phyloP scores from a whole-genome alignment of 1,140 invertebrate genomes.

The Drosophila nannoptera region DNA sequence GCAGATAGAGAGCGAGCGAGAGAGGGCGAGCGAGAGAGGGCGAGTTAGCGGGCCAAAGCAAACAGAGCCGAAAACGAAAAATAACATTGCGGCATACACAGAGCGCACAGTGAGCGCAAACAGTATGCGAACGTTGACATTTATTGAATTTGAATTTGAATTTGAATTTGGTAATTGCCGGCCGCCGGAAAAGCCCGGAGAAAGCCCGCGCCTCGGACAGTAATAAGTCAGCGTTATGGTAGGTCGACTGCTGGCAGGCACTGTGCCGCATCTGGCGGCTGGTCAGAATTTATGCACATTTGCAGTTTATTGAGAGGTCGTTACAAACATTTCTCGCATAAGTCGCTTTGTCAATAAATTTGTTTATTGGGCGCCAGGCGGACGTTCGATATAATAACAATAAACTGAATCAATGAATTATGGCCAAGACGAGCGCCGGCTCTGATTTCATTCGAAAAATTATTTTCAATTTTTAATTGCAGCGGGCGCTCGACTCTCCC shows the following conservation, averaged over 20 bases:
- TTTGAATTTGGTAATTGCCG: slow-evolving; percentile 25
- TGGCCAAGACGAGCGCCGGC: background rate
- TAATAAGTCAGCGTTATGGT: background rate
- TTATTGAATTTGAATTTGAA: slow-evolving; percentile 18
- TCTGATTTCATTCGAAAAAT: slow-evolving; percentile 16
- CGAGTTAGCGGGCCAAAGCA: background rate
- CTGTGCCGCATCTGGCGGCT: slow-evolving; percentile 35
- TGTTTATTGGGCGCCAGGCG: slow-evolving; percentile 55
- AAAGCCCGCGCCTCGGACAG: too few relatives aligned
- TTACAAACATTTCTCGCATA: slow-evolving; percentile 56
- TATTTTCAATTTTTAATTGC: slow-evolving; percentile 61
- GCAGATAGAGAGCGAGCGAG: too few relatives aligned
- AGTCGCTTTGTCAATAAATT: slow-evolving; percentile 55
- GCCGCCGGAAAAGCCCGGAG: background rate
- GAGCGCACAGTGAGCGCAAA: slow-evolving; percentile 11
- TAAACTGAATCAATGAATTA: slow-evolving; percentile 25
- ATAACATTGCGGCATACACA: slow-evolving; percentile 31
- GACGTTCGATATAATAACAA: slow-evolving; percentile 20
- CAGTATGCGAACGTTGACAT: slow-evolving; percentile 28
- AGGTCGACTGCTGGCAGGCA: slow-evolving; percentile 25
- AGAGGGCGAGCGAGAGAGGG: too few relatives aligned
- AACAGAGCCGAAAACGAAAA: slow-evolving; percentile 36
- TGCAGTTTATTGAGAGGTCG: slow-evolving; percentile 64
- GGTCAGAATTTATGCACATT: slow-evolving; percentile 47
- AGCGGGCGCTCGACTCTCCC: background rate